phyloP scores from a whole-genome alignment of 2,797 vertebrate genomes.

The Sebastes iracundus region DNA sequence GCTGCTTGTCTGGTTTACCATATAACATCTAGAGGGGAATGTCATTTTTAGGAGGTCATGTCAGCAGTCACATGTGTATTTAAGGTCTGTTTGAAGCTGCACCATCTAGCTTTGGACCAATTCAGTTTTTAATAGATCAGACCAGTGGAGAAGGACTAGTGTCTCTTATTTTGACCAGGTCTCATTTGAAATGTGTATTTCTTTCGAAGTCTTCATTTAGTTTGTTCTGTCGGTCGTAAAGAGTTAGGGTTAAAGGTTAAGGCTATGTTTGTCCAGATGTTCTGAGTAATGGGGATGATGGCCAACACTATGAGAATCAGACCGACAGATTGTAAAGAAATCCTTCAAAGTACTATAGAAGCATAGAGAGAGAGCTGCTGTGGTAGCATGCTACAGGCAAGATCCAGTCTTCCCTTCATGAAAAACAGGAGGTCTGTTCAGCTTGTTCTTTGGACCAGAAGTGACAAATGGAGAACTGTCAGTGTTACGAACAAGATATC shows the following conservation, averaged over 20 bases:
- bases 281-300: neutral
- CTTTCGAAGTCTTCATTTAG: neutral
- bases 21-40: no score
- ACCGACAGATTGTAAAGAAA: constrained; percentile 9
- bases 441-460: neutral
- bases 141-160: neutral
- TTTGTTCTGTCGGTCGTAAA: neutral
- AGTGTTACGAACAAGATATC: neutral
- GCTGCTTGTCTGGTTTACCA: no score
- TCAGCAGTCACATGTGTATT: neutral
- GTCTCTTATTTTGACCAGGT: neutral
- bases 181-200: neutral
- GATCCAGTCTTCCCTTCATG: constrained; percentile 17
- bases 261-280: neutral
- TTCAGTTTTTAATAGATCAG: neutral
- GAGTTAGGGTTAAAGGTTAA: neutral
- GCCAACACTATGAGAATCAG: constrained; percentile 2
- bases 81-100: neutral
- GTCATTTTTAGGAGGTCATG: neutral
- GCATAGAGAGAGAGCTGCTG: neutral
- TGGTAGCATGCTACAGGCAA: neutral
- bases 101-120: neutral
- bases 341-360: neutral
- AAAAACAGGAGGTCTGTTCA: no score
- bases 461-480: neutral